Evolutionary conservation across 2,797 vertebrate species (phyloP).

Genomic region (Gallinago nigripennis): DNA sequence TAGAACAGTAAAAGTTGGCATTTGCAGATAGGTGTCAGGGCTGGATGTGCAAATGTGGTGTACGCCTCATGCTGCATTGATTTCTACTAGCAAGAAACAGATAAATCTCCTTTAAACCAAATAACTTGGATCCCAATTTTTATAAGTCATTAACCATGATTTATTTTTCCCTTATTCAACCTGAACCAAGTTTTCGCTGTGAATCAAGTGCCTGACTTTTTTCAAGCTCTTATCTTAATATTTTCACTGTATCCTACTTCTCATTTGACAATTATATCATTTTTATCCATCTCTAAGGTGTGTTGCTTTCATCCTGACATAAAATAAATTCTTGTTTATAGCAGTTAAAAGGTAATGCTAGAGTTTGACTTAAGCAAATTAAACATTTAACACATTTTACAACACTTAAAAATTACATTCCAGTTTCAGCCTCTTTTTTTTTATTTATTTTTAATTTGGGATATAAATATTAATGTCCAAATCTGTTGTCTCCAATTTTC

Average conservation of each 20-base stretch:
- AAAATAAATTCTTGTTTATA: background rate
- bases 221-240: background rate
- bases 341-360: background rate
- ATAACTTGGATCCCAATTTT: background rate
- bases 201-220: background rate
- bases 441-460: background rate
- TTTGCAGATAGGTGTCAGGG: background rate
- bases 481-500: background rate
- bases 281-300: background rate
- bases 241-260: background rate
- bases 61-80: fast-evolving
- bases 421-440: background rate
- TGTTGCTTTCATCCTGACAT: background rate
- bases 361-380: background rate
- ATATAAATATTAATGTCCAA: background rate
- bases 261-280: background rate
- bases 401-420: background rate
- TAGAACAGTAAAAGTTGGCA: background rate
- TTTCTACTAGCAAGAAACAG: background rate
- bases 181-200: background rate
- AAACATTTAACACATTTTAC: background rate
- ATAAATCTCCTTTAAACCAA: background rate
- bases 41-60: background rate
- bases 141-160: background rate
- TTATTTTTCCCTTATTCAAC: background rate